Evolutionary conservation across 2,113 vertebrate genomes (phyloP).

Genomic region (Tragelaphus strepsiceros): DNA sequence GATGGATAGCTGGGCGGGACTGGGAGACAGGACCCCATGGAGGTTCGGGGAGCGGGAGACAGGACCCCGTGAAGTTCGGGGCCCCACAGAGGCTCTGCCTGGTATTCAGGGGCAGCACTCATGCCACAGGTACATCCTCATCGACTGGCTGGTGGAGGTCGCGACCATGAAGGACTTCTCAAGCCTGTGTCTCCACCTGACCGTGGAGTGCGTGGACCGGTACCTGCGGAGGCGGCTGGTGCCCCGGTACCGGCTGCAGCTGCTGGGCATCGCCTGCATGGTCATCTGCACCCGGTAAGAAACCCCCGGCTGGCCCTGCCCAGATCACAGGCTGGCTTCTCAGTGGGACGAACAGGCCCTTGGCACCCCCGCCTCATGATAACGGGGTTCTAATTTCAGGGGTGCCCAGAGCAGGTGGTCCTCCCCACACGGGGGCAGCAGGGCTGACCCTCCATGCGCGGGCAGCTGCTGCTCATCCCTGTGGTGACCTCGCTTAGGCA

Average conservation of each 20-base stretch:
- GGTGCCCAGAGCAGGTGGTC: fast-evolving
- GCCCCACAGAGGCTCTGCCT: background rate
- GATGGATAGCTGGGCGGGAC: background rate
- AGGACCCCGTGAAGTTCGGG: background rate
- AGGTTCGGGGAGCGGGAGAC: background rate
- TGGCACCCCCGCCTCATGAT: background rate
- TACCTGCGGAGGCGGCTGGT: constrained; percentile 89
- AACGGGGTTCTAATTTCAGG: background rate
- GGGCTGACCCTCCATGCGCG: background rate
- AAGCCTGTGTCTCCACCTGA: constrained; percentile 93
- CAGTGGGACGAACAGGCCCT: background rate
- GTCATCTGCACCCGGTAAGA: constrained; percentile 96
- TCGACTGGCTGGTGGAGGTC: constrained; percentile 98
- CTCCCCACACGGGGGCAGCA: background rate
- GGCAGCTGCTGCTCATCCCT: background rate
- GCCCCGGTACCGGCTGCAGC: constrained; percentile 89
- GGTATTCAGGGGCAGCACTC: background rate
- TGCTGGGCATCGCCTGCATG: constrained; percentile 98
- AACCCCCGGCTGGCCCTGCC: background rate
- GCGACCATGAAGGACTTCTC: constrained; percentile 98
- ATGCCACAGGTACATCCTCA: constrained; percentile 90
- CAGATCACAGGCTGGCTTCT: background rate
- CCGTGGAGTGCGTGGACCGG: constrained; percentile 93
- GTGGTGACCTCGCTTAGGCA: background rate
- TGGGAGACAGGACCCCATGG: background rate